Conservation (phyloP, 2,888 invertebrate genomes). For the Drosophila antonietae region DNA sequence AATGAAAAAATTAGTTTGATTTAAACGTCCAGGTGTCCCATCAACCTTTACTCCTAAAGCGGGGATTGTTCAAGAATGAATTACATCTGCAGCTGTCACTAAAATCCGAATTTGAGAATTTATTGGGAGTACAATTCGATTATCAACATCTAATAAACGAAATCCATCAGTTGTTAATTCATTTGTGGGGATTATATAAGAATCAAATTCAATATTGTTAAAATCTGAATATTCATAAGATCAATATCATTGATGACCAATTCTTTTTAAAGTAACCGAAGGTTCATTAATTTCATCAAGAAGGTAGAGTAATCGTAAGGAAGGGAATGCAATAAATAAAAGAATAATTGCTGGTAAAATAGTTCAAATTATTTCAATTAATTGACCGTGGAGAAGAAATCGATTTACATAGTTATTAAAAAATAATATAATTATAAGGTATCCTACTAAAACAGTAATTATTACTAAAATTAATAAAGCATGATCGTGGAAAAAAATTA, state of each 20-base stretch:
- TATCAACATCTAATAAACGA: neutral
- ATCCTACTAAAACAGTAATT: constrained; percentile 87
- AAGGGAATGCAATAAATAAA: constrained; percentile 87
- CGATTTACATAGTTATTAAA: constrained; percentile 87
- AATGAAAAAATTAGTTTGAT: neutral
- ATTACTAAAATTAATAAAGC: constrained; percentile 87
- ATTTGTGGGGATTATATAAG: neutral
- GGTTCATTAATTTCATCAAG: constrained; percentile 88
- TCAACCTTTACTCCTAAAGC: neutral
- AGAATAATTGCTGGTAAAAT: constrained; percentile 87
- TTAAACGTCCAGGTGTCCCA: neutral
- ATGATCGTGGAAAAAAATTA: constrained; percentile 88
- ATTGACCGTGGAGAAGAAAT: constrained; percentile 86
- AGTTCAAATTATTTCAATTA: constrained; percentile 88
- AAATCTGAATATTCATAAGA: neutral
- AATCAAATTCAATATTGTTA: neutral
- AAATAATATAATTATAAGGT: constrained; percentile 86
- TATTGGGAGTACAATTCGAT: neutral
- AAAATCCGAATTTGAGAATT: neutral
- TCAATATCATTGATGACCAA: constrained; percentile 58
- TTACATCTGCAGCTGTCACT: neutral
- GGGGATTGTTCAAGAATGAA: neutral
- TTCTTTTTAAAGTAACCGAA: constrained; percentile 87
- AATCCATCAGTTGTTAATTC: neutral
- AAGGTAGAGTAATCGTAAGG: constrained; percentile 87